A percentile compares a stretch with the other conserved stretches of the same genome.
phyloP scores from a whole-genome alignment of 2,888 invertebrate species.

The Drosophila phalerata region DNA sequence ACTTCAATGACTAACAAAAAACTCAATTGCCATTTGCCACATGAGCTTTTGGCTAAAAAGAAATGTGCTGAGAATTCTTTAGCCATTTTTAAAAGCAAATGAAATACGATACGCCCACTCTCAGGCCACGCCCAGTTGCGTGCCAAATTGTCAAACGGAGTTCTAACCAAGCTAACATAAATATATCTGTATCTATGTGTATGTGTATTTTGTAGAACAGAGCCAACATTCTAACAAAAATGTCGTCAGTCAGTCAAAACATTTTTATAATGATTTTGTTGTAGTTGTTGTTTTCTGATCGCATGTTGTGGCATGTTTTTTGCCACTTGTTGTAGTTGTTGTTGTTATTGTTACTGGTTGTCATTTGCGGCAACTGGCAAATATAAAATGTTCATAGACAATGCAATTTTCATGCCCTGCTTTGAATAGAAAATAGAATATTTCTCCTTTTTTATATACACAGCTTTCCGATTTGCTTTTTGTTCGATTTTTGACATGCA shows the following conservation, averaged over 20 bases:
- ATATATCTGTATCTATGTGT: neutral
- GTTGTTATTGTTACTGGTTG: constrained; percentile 15
- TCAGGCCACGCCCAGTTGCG: constrained; percentile 19
- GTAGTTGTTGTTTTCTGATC: constrained; percentile 28
- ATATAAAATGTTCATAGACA: constrained; percentile 34
- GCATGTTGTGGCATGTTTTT: constrained; percentile 48
- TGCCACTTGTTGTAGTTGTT: constrained; percentile 26
- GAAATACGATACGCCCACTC: neutral
- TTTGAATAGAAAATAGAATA: constrained; percentile 16
- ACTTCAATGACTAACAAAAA: neutral
- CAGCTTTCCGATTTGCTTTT: neutral
- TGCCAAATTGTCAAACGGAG: constrained; percentile 14
- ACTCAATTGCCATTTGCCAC: neutral
- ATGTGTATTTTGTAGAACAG: neutral
- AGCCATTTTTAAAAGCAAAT: constrained; percentile 1
- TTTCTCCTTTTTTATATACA: neutral
- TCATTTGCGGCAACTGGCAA: constrained; percentile 31
- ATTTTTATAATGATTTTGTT: constrained; percentile 42
- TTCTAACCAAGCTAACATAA: neutral
- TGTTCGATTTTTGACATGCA: constrained; percentile 23
- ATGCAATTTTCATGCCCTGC: constrained; percentile 36
- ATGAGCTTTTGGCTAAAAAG: constrained; percentile 6
- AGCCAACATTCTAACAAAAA: constrained; percentile 32
- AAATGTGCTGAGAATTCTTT: constrained; percentile 5
- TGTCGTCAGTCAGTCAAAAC: constrained; percentile 56